Evolutionary conservation across 1,140 invertebrate genomes (phyloP).

Genomic region (Panagrolaimus sp.): DNA sequence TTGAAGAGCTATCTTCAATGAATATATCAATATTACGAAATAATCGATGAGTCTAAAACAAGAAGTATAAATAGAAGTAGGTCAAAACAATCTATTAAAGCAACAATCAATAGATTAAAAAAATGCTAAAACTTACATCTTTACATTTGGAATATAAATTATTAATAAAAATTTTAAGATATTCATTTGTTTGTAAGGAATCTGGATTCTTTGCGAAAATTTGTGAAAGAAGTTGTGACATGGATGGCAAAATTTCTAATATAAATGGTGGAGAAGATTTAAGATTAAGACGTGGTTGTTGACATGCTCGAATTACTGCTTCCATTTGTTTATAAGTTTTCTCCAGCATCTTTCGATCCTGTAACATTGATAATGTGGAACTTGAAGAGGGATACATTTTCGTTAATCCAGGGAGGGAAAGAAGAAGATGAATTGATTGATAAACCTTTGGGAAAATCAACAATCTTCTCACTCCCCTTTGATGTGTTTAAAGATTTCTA

Average conservation of each 20-base stretch:
- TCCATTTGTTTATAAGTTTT: constrained; percentile 56
- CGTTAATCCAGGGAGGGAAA: no score
- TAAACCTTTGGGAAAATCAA: no score
- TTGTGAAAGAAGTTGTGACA: constrained; percentile 92
- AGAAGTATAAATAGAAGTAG: no score
- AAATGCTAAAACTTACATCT: constrained; percentile 40
- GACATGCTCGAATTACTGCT: constrained; percentile 77
- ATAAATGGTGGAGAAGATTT: constrained; percentile 99
- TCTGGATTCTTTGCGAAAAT: constrained; percentile 76
- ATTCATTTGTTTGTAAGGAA: constrained; percentile 78
- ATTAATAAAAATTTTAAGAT: constrained; percentile 89
- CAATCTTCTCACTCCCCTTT: no score
- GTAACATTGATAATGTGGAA: neutral
- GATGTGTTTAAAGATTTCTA: no score
- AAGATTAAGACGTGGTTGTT: constrained; percentile 96
- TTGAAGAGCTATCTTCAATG: constrained; percentile 68
- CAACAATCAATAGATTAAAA: no score
- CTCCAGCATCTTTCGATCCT: constrained; percentile 47
- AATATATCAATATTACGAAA: constrained; percentile 81
- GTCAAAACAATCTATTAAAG: no score
- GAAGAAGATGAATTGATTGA: no score
- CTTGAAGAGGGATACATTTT: no score
- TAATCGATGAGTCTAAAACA: constrained; percentile 61
- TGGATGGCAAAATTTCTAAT: constrained; percentile 95
- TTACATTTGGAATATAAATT: constrained; percentile 64